Evolutionary conservation across 2,113 vertebrate genomes (phyloP), one percentile per base, ranked within the genome.

Genomic region (Caranx ignobilis): DNA sequence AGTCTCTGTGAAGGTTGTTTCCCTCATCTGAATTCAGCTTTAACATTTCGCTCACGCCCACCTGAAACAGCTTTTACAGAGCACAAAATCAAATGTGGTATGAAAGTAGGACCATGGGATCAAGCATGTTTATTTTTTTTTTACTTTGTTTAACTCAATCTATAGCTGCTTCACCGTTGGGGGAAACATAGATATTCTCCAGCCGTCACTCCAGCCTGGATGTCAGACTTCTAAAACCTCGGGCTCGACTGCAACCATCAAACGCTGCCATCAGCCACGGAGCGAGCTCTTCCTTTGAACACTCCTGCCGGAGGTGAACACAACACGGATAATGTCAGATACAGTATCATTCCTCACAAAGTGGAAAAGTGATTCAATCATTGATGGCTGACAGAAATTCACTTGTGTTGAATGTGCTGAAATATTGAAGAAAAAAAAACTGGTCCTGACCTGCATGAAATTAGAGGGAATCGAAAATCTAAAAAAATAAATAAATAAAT

Each of bases 261-360:
- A 52, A 52, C 21, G 4, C 1, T n/a, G 35, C 34, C 52, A 65
- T 37, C 41, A 31, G 26, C 54, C 52, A 39, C 8, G 19, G 16
- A 55, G 45, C 35, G n/a, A 47, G n/a, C 2, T 26, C n/a, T 54
- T 59, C 26, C 16, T 82, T 64, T 70, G 35, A 77, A 64, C 63
- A 52, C 15, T 39, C 16, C 15, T 18, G 39, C 37, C 16, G 39
- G 6, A 67, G 47, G 45, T 68, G 67, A 77, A 59, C 32, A 50
- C 39, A 63, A n/a, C 66, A 26, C 3, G 16, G 39, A 21, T 12
- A n/a, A 43, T 1, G 41, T 63, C 69, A 59, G 62, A 50, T 10
- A 48, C 67, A 15, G 45, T 34, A 31, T 59, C 50, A 37, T 41
- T 69, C 39, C 37, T 64, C 68, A 52, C 11, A 77, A 54, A 34